Evolutionary conservation across 2,113 vertebrate species (phyloP), one percentile per base, ranked within the genome.

Genomic region (Chaenocephalus aceratus): DNA sequence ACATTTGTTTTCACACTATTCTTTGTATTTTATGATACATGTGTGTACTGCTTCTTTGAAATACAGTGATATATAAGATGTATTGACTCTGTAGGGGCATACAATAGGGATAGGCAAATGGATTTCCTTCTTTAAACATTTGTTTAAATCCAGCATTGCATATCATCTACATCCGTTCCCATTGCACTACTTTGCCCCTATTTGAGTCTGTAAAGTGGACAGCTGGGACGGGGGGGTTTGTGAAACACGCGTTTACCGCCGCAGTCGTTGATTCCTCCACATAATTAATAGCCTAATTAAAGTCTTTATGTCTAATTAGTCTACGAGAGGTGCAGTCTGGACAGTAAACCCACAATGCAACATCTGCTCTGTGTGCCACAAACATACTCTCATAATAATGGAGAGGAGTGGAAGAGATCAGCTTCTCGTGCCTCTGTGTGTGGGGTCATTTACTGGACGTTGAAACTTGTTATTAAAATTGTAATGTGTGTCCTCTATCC

Each of bases 241-340:
- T 56, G 75, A 77, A 77, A 72, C 46, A 4, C 65, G 62, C 54
- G 16, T 74, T 72, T 53, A 23, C 65, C 58, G 26, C 61, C 0
- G 21, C 82, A 73, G 65, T 34, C 74, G 21, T 60, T 52, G 79
- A 73, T 86, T 72, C 75, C 68, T 53, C 57, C 77, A 5, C 10
- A 82, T 84, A 87, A 93, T 90, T 89, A 77, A 91, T 67, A 12
- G 77, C n/a, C 83, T 86, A 77, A 89, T 90, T 81, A 90, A 75
- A 81, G 34, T 18, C 68, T 87, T 88, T 76, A 86, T 85, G 79
- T 80, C 77, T 82, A 81, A 91, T 85, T 85, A 67, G 72, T 78
- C 77, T 56, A 70, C 72, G 70, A 87, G 73, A 51, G 72, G 68
- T 81, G 72, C 59, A 56, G 77, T 72, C 66, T 74, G 79, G 79